phyloP scores from a whole-genome alignment of 2,888 invertebrate genomes.

The Drosophila anomalata region DNA sequence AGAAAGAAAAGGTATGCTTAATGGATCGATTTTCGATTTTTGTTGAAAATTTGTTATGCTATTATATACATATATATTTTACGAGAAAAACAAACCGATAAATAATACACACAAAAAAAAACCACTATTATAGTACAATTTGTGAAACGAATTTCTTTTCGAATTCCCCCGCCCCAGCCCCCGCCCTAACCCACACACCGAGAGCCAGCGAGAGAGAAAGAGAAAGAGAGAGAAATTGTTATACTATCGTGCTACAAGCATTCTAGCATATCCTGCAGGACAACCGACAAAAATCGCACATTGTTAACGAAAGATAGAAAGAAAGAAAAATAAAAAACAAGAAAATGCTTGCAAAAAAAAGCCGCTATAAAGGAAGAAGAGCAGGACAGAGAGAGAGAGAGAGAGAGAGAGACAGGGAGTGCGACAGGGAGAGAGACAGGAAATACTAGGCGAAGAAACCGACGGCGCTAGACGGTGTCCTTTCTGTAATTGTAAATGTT shows the following conservation, averaged over 20 bases:
- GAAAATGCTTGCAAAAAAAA: constrained; percentile 14
- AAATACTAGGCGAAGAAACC: constrained; percentile 7
- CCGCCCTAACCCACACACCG: not conserved
- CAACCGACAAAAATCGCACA: constrained; percentile 61
- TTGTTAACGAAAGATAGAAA: constrained; percentile 50
- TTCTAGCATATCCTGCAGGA: constrained; percentile 39
- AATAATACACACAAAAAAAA: constrained; percentile 32
- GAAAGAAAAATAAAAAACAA: not conserved
- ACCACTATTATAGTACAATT: constrained; percentile 42
- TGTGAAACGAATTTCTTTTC: constrained; percentile 42
- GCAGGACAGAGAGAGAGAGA: constrained; percentile 17
- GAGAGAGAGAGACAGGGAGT: constrained; percentile 8
- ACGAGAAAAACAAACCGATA: constrained; percentile 23
- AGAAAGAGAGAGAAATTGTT: constrained; percentile 48
- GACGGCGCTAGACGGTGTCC: constrained; percentile 29
- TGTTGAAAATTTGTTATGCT: constrained; percentile 55
- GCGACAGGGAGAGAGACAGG: constrained; percentile 1
- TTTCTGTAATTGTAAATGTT: constrained; percentile 45
- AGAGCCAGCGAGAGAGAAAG: constrained; percentile 5
- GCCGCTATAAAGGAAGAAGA: not conserved
- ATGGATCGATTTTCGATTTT: constrained; percentile 61
- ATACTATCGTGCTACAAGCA: constrained; percentile 75
- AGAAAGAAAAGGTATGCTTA: constrained; percentile 27
- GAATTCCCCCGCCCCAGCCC: constrained; percentile 17
- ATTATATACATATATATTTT: constrained; percentile 46